These are phyloP conservation scores for Beaufortia kweichowensis DNA, from an alignment of 2,113 vertebrate genomes.

Conservation along the genomic window DNA sequence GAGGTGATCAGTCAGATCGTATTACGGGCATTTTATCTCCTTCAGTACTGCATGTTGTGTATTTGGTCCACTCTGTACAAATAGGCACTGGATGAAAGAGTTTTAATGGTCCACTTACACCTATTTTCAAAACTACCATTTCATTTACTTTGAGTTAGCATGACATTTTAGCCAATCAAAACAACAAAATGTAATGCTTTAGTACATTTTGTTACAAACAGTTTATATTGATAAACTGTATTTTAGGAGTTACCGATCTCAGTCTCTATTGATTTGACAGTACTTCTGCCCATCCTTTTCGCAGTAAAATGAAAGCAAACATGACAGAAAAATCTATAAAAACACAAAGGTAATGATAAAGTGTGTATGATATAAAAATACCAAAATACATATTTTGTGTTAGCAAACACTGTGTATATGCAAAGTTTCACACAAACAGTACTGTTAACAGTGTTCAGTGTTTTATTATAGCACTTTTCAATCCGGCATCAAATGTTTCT, in stretches of 20 bases:
- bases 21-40: no score
- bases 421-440: no score
- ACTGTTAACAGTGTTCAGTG: no score
- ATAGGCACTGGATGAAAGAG: background rate
- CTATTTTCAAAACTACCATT: background rate
- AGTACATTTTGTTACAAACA: background rate
- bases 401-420: no score
- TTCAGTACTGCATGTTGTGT: no score
- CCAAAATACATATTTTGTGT: background rate
- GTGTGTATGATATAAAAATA: no score
- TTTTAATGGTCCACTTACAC: background rate
- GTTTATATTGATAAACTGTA: background rate
- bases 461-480: no score
- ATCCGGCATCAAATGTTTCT: no score
- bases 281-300: background rate
- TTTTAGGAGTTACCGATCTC: background rate
- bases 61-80: no score
- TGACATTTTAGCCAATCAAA: background rate
- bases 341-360: background rate
- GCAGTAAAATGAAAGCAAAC: constrained; percentile 6
- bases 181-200: background rate
- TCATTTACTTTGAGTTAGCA: background rate
- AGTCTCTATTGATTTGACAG: background rate
- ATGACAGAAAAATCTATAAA: constrained; percentile 7
- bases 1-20: no score